Conservation (phyloP, 2,113 vertebrate species). For the Ammodytes marinus region DNA sequence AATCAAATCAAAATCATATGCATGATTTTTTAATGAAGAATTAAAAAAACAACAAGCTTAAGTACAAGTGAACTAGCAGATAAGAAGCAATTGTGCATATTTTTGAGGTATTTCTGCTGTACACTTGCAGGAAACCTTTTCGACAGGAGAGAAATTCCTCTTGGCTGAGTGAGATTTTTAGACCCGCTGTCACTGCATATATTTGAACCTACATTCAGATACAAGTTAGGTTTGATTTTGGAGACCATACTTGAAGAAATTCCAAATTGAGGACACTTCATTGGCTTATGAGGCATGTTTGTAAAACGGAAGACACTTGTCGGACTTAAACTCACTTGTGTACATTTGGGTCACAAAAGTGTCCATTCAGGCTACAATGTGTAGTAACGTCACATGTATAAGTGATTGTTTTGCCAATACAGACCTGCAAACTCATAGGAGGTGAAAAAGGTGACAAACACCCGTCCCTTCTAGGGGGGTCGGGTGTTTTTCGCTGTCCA, state of each 20-base stretch:
- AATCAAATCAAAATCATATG: too few species aligned
- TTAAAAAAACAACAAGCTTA: too few species aligned
- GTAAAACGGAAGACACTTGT: background rate
- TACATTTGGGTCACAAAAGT: background rate
- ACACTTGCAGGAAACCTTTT: background rate
- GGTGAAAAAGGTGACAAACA: too few species aligned
- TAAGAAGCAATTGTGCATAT: too few species aligned
- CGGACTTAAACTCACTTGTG: background rate
- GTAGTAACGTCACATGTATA: background rate
- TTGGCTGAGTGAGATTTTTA: conserved; percentile 3
- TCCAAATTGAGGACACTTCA: background rate
- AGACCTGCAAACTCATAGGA: too few species aligned
- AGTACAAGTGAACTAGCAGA: too few species aligned
- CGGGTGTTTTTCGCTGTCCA: too few species aligned
- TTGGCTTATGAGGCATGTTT: background rate
- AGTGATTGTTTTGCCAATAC: background rate
- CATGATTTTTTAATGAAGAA: too few species aligned
- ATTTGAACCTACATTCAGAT: background rate
- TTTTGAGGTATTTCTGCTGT: too few species aligned
- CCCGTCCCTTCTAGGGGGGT: too few species aligned
- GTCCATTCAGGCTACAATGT: background rate
- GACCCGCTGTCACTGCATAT: background rate
- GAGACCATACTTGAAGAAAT: background rate
- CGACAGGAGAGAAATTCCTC: conserved; percentile 12
- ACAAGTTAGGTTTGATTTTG: background rate